Evolutionary conservation across 2,888 invertebrate genomes (phyloP).

Genomic region (Horisme vitalbata): DNA sequence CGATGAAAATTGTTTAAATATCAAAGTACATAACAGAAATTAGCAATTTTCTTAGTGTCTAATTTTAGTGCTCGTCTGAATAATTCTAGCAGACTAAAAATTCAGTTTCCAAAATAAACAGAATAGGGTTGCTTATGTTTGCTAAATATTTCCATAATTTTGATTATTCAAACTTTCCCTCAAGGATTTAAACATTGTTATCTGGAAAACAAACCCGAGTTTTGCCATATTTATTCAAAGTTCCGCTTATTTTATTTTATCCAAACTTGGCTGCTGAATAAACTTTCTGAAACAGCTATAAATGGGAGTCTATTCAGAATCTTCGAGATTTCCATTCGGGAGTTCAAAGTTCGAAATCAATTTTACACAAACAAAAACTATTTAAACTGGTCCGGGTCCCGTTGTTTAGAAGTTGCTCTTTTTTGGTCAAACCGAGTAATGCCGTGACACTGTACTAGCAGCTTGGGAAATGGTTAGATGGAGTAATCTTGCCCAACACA

Average conservation of each 20-base stretch:
- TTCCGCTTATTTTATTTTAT: constrained; percentile 25
- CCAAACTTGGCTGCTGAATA: constrained; percentile 23
- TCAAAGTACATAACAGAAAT: too few species aligned
- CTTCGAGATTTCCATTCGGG: constrained; percentile 15
- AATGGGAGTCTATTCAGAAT: constrained; percentile 14
- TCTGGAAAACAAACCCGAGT: constrained; percentile 21
- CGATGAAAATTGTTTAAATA: too few species aligned
- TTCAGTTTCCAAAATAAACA: too few species aligned
- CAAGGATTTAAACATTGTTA: constrained; percentile 20
- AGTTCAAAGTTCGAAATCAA: constrained; percentile 2
- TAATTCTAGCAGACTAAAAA: too few species aligned
- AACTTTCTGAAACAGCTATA: constrained; percentile 15
- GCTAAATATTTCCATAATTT: constrained; percentile 8
- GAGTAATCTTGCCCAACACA: too few species aligned
- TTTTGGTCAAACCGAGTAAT: too few species aligned
- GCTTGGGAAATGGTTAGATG: too few species aligned
- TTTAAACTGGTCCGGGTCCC: neutral
- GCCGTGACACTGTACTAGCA: too few species aligned
- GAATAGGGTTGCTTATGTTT: neutral
- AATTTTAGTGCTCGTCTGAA: too few species aligned
- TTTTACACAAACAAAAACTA: constrained; percentile 2
- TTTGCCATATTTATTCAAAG: constrained; percentile 28
- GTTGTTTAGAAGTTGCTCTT: too few species aligned
- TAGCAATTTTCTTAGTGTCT: too few species aligned
- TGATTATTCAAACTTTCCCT: constrained; percentile 17